A percentile compares a stretch with the other conserved stretches of the same genome.
Evolutionary conservation across 1,140 invertebrate genomes (phyloP).

Genomic region (Aphis craccivora): DNA sequence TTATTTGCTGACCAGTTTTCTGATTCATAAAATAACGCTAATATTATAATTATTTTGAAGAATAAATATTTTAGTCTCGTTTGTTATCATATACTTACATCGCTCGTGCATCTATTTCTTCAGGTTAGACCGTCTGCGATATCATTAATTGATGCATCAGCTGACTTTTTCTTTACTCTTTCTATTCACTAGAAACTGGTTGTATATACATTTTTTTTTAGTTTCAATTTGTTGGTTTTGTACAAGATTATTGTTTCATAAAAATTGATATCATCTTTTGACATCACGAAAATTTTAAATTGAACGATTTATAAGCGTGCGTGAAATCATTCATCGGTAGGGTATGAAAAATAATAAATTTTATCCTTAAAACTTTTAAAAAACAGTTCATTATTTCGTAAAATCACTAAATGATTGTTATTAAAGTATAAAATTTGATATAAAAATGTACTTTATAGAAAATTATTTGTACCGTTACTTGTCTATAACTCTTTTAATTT

Average conservation of each 20-base stretch:
- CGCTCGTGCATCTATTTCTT: neutral
- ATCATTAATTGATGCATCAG: neutral
- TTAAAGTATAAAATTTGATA: neutral
- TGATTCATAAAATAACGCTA: neutral
- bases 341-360: neutral
- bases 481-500: neutral
- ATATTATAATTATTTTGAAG: neutral
- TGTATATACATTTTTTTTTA: neutral
- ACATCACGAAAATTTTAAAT: neutral
- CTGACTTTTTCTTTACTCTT: neutral
- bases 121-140: neutral
- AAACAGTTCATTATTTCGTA: neutral
- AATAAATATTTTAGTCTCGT: neutral
- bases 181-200: neutral
- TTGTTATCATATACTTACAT: neutral
- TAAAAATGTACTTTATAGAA: neutral
- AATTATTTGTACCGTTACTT: neutral
- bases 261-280: neutral
- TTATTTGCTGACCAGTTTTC: neutral
- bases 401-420: neutral
- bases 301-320: neutral
- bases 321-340: neutral
- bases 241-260: neutral
- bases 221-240: neutral
- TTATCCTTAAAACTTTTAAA: neutral